Conservation (phyloP, 2,797 vertebrate species). For the Huso huso region DNA sequence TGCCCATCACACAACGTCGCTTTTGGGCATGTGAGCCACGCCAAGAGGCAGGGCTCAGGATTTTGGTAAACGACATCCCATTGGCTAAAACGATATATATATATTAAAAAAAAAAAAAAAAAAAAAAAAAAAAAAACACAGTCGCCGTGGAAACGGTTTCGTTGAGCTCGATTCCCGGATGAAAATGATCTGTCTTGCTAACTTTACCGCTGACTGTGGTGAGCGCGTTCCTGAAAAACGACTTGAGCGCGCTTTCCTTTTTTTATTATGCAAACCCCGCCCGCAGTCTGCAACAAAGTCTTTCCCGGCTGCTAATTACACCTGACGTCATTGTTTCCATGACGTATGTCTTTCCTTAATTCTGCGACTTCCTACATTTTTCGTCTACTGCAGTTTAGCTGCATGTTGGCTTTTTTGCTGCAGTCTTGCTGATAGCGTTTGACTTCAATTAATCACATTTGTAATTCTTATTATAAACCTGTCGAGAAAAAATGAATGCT, state of each 20-base stretch:
- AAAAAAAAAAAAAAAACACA: constrained; percentile 33
- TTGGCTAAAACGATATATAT: constrained; percentile 50
- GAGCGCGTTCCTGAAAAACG: background rate
- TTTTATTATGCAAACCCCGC: constrained; percentile 37
- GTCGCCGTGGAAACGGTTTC: constrained; percentile 66
- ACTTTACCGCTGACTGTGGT: no score
- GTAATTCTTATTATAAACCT: no score
- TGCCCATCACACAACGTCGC: constrained; percentile 58
- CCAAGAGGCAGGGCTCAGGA: constrained; percentile 49
- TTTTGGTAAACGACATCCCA: constrained; percentile 46
- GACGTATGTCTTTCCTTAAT: constrained; percentile 51
- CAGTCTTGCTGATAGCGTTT: no score
- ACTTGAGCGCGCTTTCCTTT: constrained; percentile 16
- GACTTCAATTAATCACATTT: no score
- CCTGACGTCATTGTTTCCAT: constrained; percentile 78
- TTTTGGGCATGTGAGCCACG: constrained; percentile 55
- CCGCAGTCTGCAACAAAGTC: constrained; percentile 42
- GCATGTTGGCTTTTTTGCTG: no score
- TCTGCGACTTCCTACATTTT: constrained; percentile 19
- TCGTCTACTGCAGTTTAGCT: background rate
- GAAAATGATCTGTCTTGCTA: constrained; percentile 22
- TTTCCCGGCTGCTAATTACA: constrained; percentile 62
- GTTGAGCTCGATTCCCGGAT: constrained; percentile 34
- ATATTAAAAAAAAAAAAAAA: constrained; percentile 7
- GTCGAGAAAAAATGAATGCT: no score